Evolutionary conservation across 2,888 invertebrate genomes (phyloP).

Genomic region (Sinohyriopsis cumingii): DNA sequence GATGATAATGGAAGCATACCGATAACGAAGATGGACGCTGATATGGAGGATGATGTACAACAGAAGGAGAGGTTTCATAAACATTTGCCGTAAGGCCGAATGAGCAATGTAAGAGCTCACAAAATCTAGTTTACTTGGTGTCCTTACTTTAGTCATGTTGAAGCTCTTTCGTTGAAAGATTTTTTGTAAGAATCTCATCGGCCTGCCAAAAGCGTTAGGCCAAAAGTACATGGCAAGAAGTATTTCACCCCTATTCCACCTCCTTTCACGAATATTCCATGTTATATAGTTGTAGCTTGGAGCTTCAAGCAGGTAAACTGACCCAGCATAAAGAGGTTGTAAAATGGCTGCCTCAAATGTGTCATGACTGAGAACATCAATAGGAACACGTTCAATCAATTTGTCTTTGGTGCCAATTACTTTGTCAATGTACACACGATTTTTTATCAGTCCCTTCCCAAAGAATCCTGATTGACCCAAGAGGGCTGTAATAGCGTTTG

Average conservation of each 20-base stretch:
- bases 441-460: constrained; percentile 63
- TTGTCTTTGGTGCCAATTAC: constrained; percentile 56
- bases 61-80: constrained; percentile 53
- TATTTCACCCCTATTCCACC: constrained; percentile 65
- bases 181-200: constrained; percentile 56
- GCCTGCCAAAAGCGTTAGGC: constrained; percentile 53
- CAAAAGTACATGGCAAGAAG: constrained; percentile 62
- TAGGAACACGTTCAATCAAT: constrained; percentile 59
- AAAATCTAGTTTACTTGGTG: constrained; percentile 55
- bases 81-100: constrained; percentile 52
- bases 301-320: constrained; percentile 54
- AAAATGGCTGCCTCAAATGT: constrained; percentile 64
- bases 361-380: constrained; percentile 65
- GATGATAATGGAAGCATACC: constrained; percentile 44
- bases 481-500: constrained; percentile 56
- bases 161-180: constrained; percentile 55
- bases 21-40: constrained; percentile 34
- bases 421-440: constrained; percentile 59
- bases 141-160: constrained; percentile 53
- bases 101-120: constrained; percentile 51
- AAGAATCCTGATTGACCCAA: constrained; percentile 60
- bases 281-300: constrained; percentile 62
- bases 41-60: constrained; percentile 47
- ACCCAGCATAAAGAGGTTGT: constrained; percentile 53
- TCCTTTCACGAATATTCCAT: constrained; percentile 61